Evolutionary conservation across 1,140 invertebrate species (phyloP), one percentile per base, ranked within the genome.

Genomic region (Eumeta japonica): DNA sequence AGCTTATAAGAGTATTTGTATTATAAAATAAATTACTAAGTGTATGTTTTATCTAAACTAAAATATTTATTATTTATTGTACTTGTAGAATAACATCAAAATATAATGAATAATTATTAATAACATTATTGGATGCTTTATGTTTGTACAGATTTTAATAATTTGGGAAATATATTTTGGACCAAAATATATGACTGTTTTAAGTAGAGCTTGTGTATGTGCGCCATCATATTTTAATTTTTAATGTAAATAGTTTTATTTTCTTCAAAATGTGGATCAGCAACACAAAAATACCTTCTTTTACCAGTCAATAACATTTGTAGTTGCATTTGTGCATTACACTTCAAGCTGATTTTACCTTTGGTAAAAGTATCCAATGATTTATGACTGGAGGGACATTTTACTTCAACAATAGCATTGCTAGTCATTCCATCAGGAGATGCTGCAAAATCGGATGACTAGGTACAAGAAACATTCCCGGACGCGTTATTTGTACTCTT

Each of bases 171-270:
- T 24, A 24, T 24, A 24, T 24, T 24, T 24, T 24, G 20, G 20
- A 24, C 20, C 20, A 24, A 24, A 24, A 24, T 24, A 24, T 24
- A 7, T 24, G 20, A 24, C 20, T 24, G 20, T 24, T 24, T 24
- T 24, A 24, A 24, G 5, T 24, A 24, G 20, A 24, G 20, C 20
- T 24, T 24, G 20, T 24, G 20, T 24, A 24, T 24, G 20, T 24
- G 20, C 20, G n/a, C n/a, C 20, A 24, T 24, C 20, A 24, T 24
- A 24, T 24, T 24, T 24, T 24, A 24, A 24, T 24, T 24, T 24
- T 24, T 24, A 24, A 24, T 24, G 20, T 24, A 24, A 24, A 24
- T 24, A 24, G 20, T 24, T 24, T 24, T 24, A 24, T 24, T 24
- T 24, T 24, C 20, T 24, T 24, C 20, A 24, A 24, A 24, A 24